Conservation (phyloP, 2,888 invertebrate genomes). For the Empis livida region DNA sequence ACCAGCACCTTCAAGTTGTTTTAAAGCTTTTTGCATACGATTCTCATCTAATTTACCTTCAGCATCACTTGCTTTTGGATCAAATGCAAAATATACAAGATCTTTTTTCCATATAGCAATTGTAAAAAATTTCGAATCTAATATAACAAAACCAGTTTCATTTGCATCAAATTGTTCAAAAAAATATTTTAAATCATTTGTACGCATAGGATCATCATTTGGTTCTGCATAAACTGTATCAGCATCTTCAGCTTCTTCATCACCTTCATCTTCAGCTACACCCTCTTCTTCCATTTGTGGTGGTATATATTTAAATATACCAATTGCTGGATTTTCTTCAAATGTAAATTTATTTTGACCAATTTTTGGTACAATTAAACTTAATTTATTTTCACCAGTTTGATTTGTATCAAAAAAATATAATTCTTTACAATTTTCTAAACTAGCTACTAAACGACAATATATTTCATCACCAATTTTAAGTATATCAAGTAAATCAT, state of each 20-base stretch:
- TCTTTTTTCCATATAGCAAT: conserved; percentile 43
- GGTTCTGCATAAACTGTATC: not conserved
- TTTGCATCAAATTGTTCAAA: not conserved
- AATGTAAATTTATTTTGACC: conserved; percentile 14
- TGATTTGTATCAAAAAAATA: conserved; percentile 1
- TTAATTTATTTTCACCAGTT: conserved; percentile 7
- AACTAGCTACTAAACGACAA: conserved; percentile 10
- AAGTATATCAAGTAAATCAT: conserved; percentile 16
- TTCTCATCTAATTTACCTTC: conserved; percentile 34
- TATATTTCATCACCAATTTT: conserved; percentile 16
- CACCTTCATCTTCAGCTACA: not conserved
- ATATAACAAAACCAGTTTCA: conserved; percentile 7
- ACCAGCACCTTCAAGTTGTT: conserved; percentile 21
- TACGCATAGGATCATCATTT: no score
- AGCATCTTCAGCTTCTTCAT: conserved; percentile 5
- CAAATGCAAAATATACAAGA: conserved; percentile 41
- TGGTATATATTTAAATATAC: conserved; percentile 5
- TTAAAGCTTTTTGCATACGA: conserved; percentile 12
- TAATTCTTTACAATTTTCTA: conserved; percentile 7
- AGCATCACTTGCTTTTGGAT: conserved; percentile 46
- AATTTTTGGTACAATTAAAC: conserved; percentile 10
- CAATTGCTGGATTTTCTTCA: not conserved
- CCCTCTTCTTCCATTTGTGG: conserved; percentile 5
- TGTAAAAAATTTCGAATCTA: conserved; percentile 13
- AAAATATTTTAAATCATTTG: conserved; percentile 4